These are phyloP conservation scores for Brachionus manjavacas DNA, from an alignment of 1,140 invertebrate species.

Conservation along the genomic window DNA sequence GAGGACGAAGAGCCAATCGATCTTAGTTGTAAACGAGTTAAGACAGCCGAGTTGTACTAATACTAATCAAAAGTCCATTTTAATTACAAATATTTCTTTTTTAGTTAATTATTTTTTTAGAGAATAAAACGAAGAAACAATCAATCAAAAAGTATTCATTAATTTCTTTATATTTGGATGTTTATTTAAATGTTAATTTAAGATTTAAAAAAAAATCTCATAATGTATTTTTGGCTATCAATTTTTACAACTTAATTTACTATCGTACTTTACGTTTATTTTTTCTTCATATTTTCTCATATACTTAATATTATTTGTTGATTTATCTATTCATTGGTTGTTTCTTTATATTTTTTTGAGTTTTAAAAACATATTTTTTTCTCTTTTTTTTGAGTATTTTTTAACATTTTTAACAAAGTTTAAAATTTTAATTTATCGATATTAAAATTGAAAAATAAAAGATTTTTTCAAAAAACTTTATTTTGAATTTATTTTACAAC, in stretches of 20 bases:
- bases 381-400: constrained; percentile 5
- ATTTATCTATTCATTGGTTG: constrained; percentile 1
- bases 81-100: background rate
- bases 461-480: background rate
- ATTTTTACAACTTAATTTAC: background rate
- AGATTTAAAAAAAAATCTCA: constrained; percentile 7
- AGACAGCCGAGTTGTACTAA: constrained; percentile 21
- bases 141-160: background rate
- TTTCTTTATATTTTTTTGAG: background rate
- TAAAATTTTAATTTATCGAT: constrained; percentile 28
- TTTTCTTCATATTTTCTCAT: background rate
- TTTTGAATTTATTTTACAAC: background rate
- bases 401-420: constrained; percentile 21
- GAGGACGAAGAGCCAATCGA: constrained; percentile 9
- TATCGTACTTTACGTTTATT: background rate
- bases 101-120: constrained; percentile 37
- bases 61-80: background rate
- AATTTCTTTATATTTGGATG: background rate
- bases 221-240: background rate
- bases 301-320: background rate
- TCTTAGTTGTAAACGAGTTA: constrained; percentile 37
- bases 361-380: constrained; percentile 19
- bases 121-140: background rate
- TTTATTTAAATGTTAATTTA: constrained; percentile 26
- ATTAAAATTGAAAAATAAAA: background rate